Evolutionary conservation across 2,888 invertebrate genomes (phyloP), one percentile per base, ranked within the genome.

Genomic region (Chesias legatella): DNA sequence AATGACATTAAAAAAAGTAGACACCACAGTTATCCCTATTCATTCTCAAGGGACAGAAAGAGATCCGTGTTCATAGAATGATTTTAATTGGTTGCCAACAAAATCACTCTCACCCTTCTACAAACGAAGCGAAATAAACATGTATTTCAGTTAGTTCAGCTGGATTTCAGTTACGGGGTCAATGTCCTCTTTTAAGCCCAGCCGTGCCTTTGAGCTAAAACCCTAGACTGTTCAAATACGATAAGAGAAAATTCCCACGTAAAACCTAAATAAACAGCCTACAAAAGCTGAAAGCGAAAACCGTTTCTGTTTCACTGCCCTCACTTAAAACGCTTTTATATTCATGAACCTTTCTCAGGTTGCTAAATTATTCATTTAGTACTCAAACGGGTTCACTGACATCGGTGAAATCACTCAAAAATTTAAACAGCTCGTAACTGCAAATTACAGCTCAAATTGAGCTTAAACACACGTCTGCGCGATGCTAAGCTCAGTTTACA

Each of bases 391-490:
- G 78, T 75, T 81, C 79, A 73, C 60, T 54, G 76, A 70, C 77
- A 70, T 56, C 45, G 9, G 40, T 36, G 58, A 58, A 56, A 62
- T 60, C 57, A 36, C 29, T 40, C 25, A 45, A 33, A 44, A 40
- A 36, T 37, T 30, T 32, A 32, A 38, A 30, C 11, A 7, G 9
- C 36, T 26, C 17, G 29, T 13, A 30, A 30, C 51, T 35, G 62
- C 69, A 69, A 75, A 79, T 76, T 67, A 73, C 55, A 36, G 49
- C 49, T 51, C 60, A 68, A 79, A 78, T 78, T 78, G 70, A 60
- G 43, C 47, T 63, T 76, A 79, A 80, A 71, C 60, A 78, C 67
- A 75, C 72, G 77, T 76, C 72, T 71, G 63, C 49, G 48, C 58
- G 43, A 67, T 58, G 52, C 60, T 63, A 62, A 54, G 64, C 59